A percentile compares a stretch with the other conserved stretches of the same genome.
These are phyloP conservation scores for Blera fallax DNA, from an alignment of 2,888 invertebrate genomes.

Conservation along the genomic window DNA sequence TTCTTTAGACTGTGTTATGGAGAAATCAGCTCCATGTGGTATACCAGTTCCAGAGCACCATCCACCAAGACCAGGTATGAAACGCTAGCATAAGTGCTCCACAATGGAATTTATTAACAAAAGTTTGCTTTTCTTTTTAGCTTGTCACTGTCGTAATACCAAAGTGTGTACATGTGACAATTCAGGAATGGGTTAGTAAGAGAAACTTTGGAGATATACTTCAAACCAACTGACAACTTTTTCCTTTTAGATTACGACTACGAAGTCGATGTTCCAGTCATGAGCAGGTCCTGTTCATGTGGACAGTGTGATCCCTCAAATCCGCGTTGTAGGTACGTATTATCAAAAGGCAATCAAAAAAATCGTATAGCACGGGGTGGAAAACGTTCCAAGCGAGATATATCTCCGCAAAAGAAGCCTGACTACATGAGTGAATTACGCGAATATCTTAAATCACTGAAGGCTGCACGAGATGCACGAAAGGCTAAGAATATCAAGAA, in stretches of 20 bases:
- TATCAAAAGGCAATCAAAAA: conserved; percentile 23
- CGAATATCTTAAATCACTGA: conserved; percentile 50
- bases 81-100: neutral
- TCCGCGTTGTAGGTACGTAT: conserved; percentile 78
- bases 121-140: neutral
- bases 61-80: neutral
- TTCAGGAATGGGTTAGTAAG: neutral
- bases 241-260: conserved; percentile 5
- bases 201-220: neutral
- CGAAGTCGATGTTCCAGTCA: neutral
- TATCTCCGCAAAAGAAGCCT: neutral
- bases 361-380: conserved; percentile 18
- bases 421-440: neutral
- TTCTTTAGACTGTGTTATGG: conserved; percentile 74
- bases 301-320: conserved; percentile 73
- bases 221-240: neutral
- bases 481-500: conserved; percentile 32
- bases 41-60: neutral
- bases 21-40: neutral
- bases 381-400: conserved; percentile 47
- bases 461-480: conserved; percentile 56
- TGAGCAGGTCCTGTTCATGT: conserved; percentile 73
- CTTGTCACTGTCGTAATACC: conserved; percentile 4
- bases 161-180: conserved; percentile 19
- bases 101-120: neutral